These are phyloP conservation scores for Drosophila rellima DNA, from an alignment of 2,888 invertebrate species.

Conservation along the genomic window DNA sequence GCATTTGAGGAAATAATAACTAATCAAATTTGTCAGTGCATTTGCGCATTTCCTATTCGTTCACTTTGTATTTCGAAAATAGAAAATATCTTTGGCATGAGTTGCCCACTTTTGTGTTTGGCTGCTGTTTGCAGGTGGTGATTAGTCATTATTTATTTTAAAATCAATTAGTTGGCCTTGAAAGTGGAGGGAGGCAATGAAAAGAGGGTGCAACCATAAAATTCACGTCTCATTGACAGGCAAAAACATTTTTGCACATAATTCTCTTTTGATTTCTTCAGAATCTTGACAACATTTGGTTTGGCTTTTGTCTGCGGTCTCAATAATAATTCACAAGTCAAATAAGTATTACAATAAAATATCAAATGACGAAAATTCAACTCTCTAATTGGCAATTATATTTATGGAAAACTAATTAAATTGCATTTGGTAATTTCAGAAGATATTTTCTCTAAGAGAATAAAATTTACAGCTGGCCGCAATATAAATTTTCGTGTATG, in stretches of 20 bases:
- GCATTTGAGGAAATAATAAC: neutral
- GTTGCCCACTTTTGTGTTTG: constrained; percentile 8
- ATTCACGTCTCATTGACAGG: constrained; percentile 74
- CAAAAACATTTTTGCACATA: constrained; percentile 62
- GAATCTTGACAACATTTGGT: constrained; percentile 21
- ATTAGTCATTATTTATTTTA: constrained; percentile 80
- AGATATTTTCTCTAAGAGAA: constrained; percentile 3
- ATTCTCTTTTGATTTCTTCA: constrained; percentile 29
- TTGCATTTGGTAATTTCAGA: constrained; percentile 38
- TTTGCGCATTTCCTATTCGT: neutral
- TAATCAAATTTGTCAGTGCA: neutral
- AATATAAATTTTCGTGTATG: constrained; percentile 16
- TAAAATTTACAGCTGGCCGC: constrained; percentile 29
- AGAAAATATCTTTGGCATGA: constrained; percentile 4
- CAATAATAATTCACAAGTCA: constrained; percentile 44
- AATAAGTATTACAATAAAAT: constrained; percentile 18
- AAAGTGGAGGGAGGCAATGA: constrained; percentile 18
- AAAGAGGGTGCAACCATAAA: constrained; percentile 32
- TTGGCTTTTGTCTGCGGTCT: constrained; percentile 26
- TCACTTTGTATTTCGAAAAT: constrained; percentile 5
- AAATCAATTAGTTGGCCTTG: constrained; percentile 77
- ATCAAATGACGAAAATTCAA: constrained; percentile 32
- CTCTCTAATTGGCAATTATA: constrained; percentile 61
- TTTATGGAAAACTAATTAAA: constrained; percentile 59
- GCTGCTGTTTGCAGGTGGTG: constrained; percentile 66